Evolutionary conservation across 2,797 vertebrate species (phyloP).

Genomic region (Nannoperca obscura): DNA sequence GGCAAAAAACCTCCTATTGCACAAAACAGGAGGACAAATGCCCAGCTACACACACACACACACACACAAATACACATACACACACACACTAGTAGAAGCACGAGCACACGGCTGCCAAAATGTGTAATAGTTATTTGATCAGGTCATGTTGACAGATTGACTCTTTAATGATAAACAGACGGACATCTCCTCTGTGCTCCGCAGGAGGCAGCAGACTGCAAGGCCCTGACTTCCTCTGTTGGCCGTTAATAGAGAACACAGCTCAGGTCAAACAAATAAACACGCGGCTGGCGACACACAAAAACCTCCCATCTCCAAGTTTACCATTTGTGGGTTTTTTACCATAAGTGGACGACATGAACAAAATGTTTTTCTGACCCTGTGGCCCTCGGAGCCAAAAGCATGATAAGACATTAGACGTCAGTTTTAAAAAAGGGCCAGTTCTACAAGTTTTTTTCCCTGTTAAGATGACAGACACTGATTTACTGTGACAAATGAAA

Average conservation of each 20-base stretch:
- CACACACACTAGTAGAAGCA: slow-evolving; percentile 8
- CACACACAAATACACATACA: not conserved
- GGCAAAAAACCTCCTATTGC: slow-evolving; percentile 51
- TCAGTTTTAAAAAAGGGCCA: slow-evolving; percentile 16
- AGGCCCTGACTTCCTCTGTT: slow-evolving; percentile 59
- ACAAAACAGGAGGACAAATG: slow-evolving; percentile 51
- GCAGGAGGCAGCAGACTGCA: slow-evolving; percentile 41
- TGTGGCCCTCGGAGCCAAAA: slow-evolving; percentile 28
- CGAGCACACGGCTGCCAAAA: slow-evolving; percentile 58
- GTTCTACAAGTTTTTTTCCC: slow-evolving; percentile 15
- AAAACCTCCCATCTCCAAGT: slow-evolving; percentile 22
- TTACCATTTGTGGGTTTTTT: slow-evolving; percentile 28
- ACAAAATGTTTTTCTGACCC: slow-evolving; percentile 68
- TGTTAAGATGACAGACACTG: too few species aligned
- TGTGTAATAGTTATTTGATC: slow-evolving; percentile 79
- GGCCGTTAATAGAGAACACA: slow-evolving; percentile 48
- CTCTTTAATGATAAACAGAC: slow-evolving; percentile 74
- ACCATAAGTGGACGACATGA: slow-evolving; percentile 42
- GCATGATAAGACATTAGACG: slow-evolving; percentile 36
- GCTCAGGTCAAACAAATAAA: slow-evolving; percentile 72
- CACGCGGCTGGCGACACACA: slow-evolving; percentile 33
- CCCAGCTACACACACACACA: slow-evolving; percentile 32
- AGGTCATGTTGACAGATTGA: slow-evolving; percentile 81
- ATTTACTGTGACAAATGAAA: not conserved
- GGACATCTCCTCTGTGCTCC: slow-evolving; percentile 49